These are phyloP conservation scores for Triplophysa siluroides DNA, from an alignment of 2,113 vertebrate species.

Conservation along the genomic window DNA sequence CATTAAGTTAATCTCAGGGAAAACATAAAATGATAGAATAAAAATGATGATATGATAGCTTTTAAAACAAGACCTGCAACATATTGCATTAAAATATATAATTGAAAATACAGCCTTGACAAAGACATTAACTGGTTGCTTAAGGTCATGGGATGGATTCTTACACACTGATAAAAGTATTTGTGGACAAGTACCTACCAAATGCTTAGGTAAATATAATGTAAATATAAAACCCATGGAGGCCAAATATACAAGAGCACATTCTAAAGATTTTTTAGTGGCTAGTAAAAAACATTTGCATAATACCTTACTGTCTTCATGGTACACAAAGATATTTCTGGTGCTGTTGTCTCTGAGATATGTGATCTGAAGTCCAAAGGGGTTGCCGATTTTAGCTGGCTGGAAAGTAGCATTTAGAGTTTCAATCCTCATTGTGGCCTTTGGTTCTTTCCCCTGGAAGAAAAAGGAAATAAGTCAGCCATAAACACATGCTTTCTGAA, in stretches of 20 bases:
- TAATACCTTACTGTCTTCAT: constrained; percentile 92
- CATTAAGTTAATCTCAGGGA: not conserved
- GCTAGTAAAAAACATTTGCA: not conserved
- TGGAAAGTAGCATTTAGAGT: constrained; percentile 93
- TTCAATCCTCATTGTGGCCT: constrained; percentile 91
- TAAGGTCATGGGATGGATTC: too few relatives aligned
- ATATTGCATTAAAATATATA: too few relatives aligned
- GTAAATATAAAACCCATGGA: too few relatives aligned
- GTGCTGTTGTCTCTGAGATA: constrained; percentile 97
- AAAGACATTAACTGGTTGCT: too few relatives aligned
- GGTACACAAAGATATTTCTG: constrained; percentile 95
- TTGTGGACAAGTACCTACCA: too few relatives aligned
- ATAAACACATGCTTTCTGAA: not conserved
- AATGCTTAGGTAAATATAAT: too few relatives aligned
- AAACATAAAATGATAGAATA: not conserved
- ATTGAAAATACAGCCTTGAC: too few relatives aligned
- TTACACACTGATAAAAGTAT: not conserved
- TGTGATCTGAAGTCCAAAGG: constrained; percentile 91
- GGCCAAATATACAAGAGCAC: too few relatives aligned
- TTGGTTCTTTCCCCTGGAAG: constrained; percentile 90
- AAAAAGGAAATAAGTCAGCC: not conserved
- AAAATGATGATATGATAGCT: too few relatives aligned
- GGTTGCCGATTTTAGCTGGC: constrained; percentile 87
- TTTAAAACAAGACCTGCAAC: too few relatives aligned
- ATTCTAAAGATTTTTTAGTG: too few relatives aligned